Conservation (phyloP, 1,140 invertebrate genomes). For the Glomeris maerens region DNA sequence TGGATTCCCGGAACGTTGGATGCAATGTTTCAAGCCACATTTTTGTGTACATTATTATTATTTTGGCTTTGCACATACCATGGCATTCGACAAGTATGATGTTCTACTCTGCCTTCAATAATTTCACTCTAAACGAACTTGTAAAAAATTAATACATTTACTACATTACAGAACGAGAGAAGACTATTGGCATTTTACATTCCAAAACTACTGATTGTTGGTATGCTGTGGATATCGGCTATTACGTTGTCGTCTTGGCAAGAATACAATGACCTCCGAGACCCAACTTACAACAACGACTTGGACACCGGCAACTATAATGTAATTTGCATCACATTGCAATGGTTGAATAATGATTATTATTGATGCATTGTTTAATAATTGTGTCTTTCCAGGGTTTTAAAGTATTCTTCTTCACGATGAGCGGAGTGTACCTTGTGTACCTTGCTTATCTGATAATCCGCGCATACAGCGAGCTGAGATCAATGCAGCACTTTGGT, state of each 20-base stretch:
- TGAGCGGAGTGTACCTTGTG: conserved; percentile 65
- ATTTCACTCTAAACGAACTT: neutral
- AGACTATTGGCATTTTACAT: conserved; percentile 73
- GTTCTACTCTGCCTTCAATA: neutral
- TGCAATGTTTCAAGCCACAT: conserved; percentile 75
- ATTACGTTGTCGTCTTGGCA: conserved; percentile 77
- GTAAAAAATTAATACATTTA: no score
- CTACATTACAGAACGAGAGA: conserved; percentile 70
- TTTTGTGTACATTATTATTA: conserved; percentile 68
- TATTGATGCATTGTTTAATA: conserved; percentile 11
- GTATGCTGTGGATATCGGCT: conserved; percentile 70
- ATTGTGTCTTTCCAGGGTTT: conserved; percentile 29
- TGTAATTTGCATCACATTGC: no score
- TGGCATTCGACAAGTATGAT: conserved; percentile 68
- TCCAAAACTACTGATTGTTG: conserved; percentile 75
- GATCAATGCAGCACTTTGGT: conserved; percentile 96
- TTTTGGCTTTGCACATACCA: conserved; percentile 94
- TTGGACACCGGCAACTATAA: conserved; percentile 76
- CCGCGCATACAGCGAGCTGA: conserved; percentile 79
- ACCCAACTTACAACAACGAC: conserved; percentile 85
- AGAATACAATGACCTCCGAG: conserved; percentile 68
- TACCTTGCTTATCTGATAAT: conserved; percentile 72
- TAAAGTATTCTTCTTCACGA: conserved; percentile 72
- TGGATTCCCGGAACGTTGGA: conserved; percentile 83
- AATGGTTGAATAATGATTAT: no score